Evolutionary conservation across 2,113 vertebrate species (phyloP), one percentile per base, ranked within the genome.

Genomic region (Gnathonemus longibarbis): DNA sequence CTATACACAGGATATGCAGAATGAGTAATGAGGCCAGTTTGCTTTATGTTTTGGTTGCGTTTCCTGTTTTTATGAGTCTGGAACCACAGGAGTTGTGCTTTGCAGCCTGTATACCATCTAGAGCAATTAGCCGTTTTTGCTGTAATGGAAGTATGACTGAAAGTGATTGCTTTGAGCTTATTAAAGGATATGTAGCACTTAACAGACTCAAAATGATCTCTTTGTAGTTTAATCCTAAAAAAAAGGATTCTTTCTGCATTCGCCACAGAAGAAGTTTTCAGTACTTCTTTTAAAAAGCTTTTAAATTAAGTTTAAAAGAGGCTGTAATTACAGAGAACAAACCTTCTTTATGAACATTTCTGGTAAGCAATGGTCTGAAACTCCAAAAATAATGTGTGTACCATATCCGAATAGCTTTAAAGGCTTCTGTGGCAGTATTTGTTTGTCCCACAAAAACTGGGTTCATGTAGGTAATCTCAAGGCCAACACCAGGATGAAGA

Each of bases 271-370:
- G 42, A 89, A 90, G 88, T 85, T 92, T 88, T 90, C 24, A 50
- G 11, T 89, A 85, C 89, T 74, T 83, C 49, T 53, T 83, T 89
- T 89, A 90, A 92, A 92, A 86, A 77, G 80, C 90, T 91, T 92
- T 92, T 88, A 91, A 90, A 91, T 84, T 70, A 89, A 90, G 80
- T 77, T 91, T 93, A 70, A 92, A 92, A 93, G 88, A 86, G 27
- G 5, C 86, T 77, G 77, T 92, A 92, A 92, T 93, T 92, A 88
- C 62, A 93, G 88, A 92, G 84, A 91, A 91, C 77, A 93, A 92
- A 91, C 35, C 84, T 89, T 9, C 88, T 80, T 66, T 89, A 19
- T 52, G 46, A 84, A 90, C 49, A 45, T 52, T 87, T 52, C n/a
- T 80, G 49, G 83, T 62, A 91, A 90, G 83, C 49, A 88, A 46